These are phyloP conservation scores for Thera obeliscata DNA, from an alignment of 2,888 invertebrate genomes.

Conservation along the genomic window DNA sequence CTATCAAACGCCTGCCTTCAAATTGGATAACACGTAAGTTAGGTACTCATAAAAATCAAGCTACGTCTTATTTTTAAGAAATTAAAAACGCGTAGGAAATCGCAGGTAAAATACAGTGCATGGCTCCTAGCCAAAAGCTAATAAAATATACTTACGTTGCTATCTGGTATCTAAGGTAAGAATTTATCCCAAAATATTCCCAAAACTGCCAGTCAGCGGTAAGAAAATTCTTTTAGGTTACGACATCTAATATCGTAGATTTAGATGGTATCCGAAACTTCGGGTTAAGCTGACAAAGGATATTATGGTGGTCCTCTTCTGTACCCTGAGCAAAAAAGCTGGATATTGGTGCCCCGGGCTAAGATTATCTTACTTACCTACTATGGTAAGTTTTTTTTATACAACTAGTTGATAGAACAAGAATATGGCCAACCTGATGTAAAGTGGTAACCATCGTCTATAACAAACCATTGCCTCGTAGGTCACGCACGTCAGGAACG, in stretches of 20 bases:
- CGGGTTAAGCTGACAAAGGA: conserved; percentile 38
- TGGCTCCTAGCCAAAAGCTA: conserved; percentile 20
- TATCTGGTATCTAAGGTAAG: conserved; percentile 12
- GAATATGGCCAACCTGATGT: too few species aligned
- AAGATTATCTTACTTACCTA: background rate
- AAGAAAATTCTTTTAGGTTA: conserved; percentile 26
- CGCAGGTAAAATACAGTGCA: background rate
- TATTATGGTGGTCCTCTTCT: conserved; percentile 24
- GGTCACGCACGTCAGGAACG: too few species aligned
- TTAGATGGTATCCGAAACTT: conserved; percentile 31
- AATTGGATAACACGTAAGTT: conserved; percentile 28
- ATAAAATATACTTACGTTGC: conserved; percentile 5
- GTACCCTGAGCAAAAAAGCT: conserved; percentile 9
- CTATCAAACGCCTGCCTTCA: conserved; percentile 29
- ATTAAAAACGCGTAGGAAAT: background rate
- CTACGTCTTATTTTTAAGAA: background rate
- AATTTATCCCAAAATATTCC: conserved; percentile 26
- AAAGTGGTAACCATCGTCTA: too few species aligned
- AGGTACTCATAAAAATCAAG: conserved; percentile 16
- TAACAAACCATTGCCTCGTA: too few species aligned
- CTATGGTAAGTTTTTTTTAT: background rate
- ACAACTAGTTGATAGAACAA: too few species aligned
- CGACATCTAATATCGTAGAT: conserved; percentile 36
- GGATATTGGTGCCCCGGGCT: conserved; percentile 7
- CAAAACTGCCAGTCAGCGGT: conserved; percentile 32